Evolutionary conservation across 2,113 vertebrate species (phyloP).

Genomic region (Illadopsis cleaveri): DNA sequence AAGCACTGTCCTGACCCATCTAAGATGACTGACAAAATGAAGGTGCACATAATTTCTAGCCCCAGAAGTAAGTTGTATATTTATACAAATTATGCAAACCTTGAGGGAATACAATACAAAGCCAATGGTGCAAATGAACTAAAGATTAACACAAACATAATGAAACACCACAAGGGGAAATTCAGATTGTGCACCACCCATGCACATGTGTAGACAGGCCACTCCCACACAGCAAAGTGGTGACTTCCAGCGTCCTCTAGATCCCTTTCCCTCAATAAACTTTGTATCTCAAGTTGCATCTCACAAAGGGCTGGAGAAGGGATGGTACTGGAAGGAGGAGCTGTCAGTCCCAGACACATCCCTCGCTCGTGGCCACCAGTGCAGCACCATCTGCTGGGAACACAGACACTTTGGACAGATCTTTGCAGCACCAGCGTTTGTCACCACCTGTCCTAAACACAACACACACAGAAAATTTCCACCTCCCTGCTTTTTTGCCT

Average conservation of each 20-base stretch:
- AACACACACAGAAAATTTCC: not conserved
- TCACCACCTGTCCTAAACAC: not conserved
- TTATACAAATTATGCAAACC: not conserved
- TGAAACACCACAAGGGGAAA: not conserved
- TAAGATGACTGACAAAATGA: not conserved
- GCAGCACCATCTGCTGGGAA: conserved; percentile 68
- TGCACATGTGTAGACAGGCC: not conserved
- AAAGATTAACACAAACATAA: not conserved
- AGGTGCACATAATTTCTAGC: not conserved
- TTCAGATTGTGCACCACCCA: not conserved
- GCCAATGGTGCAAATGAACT: not conserved
- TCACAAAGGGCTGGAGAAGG: not conserved
- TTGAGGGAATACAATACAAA: not conserved
- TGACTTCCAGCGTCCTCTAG: not conserved
- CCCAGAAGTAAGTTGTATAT: not conserved
- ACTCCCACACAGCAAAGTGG: not conserved
- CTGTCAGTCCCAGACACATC: not conserved
- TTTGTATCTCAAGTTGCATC: not conserved
- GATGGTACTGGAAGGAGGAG: not conserved
- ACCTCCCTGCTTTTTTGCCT: not conserved
- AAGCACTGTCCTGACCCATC: not conserved
- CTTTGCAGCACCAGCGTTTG: not conserved
- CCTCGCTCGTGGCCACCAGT: not conserved
- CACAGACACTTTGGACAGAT: not conserved
- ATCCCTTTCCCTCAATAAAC: not conserved